Evolutionary conservation across 2,113 vertebrate species (phyloP).

Genomic region (Anhinga anhinga): DNA sequence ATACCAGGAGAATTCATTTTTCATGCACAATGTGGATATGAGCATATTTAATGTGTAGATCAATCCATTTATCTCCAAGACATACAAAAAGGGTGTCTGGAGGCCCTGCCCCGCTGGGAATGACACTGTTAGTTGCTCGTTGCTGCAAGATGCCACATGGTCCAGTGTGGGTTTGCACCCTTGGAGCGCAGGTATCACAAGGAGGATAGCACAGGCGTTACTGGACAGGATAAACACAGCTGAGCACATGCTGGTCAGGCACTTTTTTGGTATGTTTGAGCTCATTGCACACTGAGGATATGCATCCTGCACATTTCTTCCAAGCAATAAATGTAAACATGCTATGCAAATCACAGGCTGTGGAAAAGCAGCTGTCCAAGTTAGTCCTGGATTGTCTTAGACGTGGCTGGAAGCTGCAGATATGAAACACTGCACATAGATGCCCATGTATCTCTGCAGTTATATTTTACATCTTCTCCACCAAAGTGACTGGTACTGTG

Average conservation of each 20-base stretch:
- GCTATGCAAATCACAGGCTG: rapidly evolving
- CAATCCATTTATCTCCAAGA: not conserved
- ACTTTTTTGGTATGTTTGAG: not conserved
- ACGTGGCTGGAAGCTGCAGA: not conserved
- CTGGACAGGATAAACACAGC: not conserved
- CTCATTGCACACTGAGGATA: not conserved
- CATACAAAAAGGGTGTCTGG: rapidly evolving
- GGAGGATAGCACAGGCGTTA: no score
- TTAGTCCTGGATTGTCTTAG: not conserved
- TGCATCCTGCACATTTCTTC: not conserved
- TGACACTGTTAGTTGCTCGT: rapidly evolving
- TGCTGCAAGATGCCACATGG: rapidly evolving
- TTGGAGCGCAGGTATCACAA: not conserved
- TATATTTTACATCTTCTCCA: rapidly evolving
- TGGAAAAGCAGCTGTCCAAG: rapidly evolving
- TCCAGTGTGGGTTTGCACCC: not conserved
- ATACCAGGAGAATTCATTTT: not conserved
- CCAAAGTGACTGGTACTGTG: no score
- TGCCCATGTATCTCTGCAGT: rapidly evolving
- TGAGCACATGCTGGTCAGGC: rapidly evolving
- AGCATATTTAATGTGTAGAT: not conserved
- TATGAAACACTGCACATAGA: not conserved
- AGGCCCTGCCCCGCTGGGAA: not conserved
- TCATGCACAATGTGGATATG: not conserved
- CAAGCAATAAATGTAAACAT: rapidly evolving